phyloP scores from a whole-genome alignment of 1,140 invertebrate genomes.

The Eupristina koningsbergeri region DNA sequence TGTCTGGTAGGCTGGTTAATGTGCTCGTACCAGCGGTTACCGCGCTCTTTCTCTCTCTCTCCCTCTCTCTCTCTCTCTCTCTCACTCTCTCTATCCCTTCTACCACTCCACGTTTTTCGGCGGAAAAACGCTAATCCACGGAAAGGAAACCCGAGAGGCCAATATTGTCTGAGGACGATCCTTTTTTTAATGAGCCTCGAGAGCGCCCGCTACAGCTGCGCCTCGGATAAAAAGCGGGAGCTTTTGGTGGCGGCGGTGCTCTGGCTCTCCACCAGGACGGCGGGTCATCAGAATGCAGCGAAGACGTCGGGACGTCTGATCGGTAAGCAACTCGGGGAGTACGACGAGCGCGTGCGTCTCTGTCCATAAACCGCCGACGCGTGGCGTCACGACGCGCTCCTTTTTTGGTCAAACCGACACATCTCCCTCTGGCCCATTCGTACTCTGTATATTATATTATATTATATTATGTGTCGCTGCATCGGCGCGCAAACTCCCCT shows the following conservation, averaged over 20 bases:
- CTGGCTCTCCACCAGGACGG: not conserved
- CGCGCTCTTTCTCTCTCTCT: too few relatives aligned
- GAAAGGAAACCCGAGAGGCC: not conserved
- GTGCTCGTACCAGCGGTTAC: too few relatives aligned
- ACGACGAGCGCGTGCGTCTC: not conserved
- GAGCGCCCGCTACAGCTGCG: not conserved
- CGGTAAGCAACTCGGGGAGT: conserved; percentile 28
- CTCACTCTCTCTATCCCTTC: too few relatives aligned
- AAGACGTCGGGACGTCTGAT: conserved; percentile 46
- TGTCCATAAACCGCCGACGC: conserved; percentile 60
- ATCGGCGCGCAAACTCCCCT: not conserved
- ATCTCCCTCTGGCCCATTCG: conserved; percentile 8
- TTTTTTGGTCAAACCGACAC: conserved; percentile 62
- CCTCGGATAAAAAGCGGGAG: not conserved
- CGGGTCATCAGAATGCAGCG: conserved; percentile 24
- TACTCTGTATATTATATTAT: not conserved
- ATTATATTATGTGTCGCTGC: not conserved
- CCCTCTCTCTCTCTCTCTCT: too few relatives aligned
- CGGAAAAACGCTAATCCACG: not conserved
- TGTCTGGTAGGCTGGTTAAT: too few relatives aligned
- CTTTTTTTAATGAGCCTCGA: not conserved
- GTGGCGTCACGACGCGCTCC: conserved; percentile 64
- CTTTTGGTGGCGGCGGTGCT: not conserved
- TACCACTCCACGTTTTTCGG: not conserved
- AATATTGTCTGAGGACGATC: too few relatives aligned